Evolutionary conservation across 2,888 invertebrate species (phyloP), one percentile per base, ranked within the genome.

Genomic region (Morpho deidamia): DNA sequence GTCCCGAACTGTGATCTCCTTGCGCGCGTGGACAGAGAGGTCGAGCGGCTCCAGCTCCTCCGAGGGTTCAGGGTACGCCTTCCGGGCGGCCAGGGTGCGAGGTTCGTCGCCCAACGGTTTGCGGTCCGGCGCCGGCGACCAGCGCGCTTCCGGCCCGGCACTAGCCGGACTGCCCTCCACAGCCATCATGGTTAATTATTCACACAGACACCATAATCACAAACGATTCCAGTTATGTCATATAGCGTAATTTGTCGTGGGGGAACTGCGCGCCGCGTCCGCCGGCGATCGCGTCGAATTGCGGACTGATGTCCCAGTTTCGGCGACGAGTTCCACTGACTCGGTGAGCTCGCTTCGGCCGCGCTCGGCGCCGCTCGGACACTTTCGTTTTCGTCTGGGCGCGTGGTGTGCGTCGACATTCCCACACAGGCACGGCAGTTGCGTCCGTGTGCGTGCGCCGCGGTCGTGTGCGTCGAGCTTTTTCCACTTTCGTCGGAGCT

Each of bases 31-130:
- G 43, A 94, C 92, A 66, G 95, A 94, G 76, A 96, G 89, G 90
- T 97, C 96, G 79, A 96, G 80, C 11, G 96, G 96, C 57, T 93
- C 93, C 65, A 94, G 94, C 63, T 92, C 92, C 55, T 91, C 72
- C 38, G 66, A 72, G 52, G 77, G 69, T 63, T 83, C 81, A 55
- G 90, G 90, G 73, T 90, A 90, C 57, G 80, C 88, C 71, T 90
- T 90, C 78, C 90, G 76, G 45, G 90, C 90, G 51, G 90, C 90
- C 70, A 89, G 76, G 57, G 90, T 90, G 58, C 88, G 78, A 45
- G 89, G 90, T 61, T 88, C 85, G 23, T 81, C 83, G 69, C 81
- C 80, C 63, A 78, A 71, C 64, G 86, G 77, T 61, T 81, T 72
- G 49, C 80, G 76, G 64, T 81, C 83, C 52, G 68, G 63, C 38